Base-by-base conservation (phyloP, 1,140 invertebrate species). In the Calliopsis andreniformis region DNA sequence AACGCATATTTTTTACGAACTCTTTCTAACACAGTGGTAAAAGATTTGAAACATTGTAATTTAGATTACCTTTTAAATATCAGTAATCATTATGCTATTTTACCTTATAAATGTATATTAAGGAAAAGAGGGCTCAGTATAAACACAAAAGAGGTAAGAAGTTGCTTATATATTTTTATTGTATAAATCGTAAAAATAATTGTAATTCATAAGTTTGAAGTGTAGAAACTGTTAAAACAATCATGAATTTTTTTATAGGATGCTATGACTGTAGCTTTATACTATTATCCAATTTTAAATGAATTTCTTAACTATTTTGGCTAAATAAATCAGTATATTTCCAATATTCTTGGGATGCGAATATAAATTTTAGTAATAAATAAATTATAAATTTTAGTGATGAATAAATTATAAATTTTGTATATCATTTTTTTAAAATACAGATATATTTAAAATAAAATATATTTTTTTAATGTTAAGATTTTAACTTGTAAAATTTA, bases 51-150 rank as follows among this genome's bases (percentile, higher is more conserved):
- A 56, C 32, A 59, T 8, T 79, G 49, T 43, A 25, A 83, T 55
- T 55, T 83, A 35, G 64, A 90, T 59, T 53, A 8, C 5, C 76
- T 78, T 28, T 66, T 90, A 16, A 88, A 78, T 72, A 85, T 90
- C 55, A 63, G 23, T 35, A 83, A 87, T 59, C 89, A 90, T 76
- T 82, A 79, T 51, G 87, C 88, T 16, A 28, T 88, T 30, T 58
- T 90, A 53, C 79, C 85, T 20, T 88, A 87, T 39, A 83, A 78
- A n/a, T 84, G 47, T 35, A 63, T 61, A 58, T 53, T 90, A 23
- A 85, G 18, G 7, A 63, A 56, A 20, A 58, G 45, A 28, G 86
- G 85, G 5, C 7, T 89, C 5, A 25, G 71, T 2, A 82, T 89
- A 39, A 68, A 30, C 14, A 84, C 83, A 47, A 86, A 87, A 62